These are phyloP conservation scores for Paradoxurus hermaphroditus DNA, from an alignment of 2,113 vertebrate species.

Conservation along the genomic window DNA sequence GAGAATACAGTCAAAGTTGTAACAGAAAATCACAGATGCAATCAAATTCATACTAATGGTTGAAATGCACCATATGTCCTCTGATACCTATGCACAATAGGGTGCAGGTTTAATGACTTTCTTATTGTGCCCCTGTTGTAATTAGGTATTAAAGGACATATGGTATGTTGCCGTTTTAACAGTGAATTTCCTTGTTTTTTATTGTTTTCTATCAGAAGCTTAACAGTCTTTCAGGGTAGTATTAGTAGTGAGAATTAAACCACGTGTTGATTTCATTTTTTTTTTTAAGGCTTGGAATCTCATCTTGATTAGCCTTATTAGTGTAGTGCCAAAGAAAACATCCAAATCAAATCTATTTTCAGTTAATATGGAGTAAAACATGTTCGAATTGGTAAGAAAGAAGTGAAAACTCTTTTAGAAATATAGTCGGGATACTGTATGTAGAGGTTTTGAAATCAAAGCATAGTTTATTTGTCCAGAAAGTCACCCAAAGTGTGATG, in stretches of 20 bases:
- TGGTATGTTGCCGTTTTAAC: constrained; percentile 80
- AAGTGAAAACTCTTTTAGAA: constrained; percentile 17
- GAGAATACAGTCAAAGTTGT: constrained; percentile 74
- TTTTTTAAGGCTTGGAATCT: constrained; percentile 74
- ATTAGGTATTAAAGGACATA: constrained; percentile 87
- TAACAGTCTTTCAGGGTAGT: constrained; percentile 77
- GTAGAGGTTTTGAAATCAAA: neutral
- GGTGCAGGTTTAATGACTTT: constrained; percentile 85
- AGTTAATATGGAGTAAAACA: constrained; percentile 61
- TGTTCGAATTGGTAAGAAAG: constrained; percentile 50
- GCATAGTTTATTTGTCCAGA: neutral
- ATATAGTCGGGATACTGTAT: neutral
- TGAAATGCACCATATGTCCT: constrained; percentile 83
- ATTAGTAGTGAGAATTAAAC: constrained; percentile 78
- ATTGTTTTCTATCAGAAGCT: constrained; percentile 82
- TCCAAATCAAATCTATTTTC: constrained; percentile 68
- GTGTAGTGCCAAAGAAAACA: constrained; percentile 70
- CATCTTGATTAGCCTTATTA: constrained; percentile 73
- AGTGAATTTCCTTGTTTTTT: constrained; percentile 84
- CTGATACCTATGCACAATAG: constrained; percentile 85
- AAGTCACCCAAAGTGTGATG: neutral
- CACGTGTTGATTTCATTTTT: constrained; percentile 74
- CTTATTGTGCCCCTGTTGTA: constrained; percentile 83
- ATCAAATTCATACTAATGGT: constrained; percentile 79
- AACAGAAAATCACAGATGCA: constrained; percentile 79